Evolutionary conservation across 2,797 vertebrate species (phyloP).

Genomic region (Hemibagrus guttatus): DNA sequence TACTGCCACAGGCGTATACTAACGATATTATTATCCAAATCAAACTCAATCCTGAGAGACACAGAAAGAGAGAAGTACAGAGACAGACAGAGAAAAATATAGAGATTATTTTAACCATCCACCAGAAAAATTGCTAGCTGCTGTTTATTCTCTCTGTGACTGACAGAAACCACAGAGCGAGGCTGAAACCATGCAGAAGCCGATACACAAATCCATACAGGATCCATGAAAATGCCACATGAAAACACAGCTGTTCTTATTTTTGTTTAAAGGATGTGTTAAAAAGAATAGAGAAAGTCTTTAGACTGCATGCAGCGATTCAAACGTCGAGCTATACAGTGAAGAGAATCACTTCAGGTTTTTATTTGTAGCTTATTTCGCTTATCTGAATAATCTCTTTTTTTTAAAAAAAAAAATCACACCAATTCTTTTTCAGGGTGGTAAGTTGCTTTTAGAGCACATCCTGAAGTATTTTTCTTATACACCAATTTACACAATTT

Average conservation of each 20-base stretch:
- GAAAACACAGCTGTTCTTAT: background rate
- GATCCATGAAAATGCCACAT: background rate
- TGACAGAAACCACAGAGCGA: background rate
- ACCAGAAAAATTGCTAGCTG: background rate
- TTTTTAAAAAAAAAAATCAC: background rate
- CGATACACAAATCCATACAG: background rate
- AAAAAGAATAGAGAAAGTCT: background rate
- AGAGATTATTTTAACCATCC: background rate
- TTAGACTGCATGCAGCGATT: background rate
- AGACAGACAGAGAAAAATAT: background rate
- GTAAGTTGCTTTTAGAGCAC: background rate
- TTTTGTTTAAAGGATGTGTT: background rate
- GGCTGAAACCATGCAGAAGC: background rate
- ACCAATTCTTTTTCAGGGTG: background rate
- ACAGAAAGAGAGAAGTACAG: background rate
- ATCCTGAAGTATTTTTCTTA: background rate
- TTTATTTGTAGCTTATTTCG: background rate
- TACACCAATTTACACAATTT: background rate
- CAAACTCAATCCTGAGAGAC: background rate
- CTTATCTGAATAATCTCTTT: background rate
- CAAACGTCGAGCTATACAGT: too few relatives aligned
- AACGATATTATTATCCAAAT: slow-evolving; percentile 27
- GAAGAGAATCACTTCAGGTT: background rate
- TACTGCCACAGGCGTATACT: slow-evolving; percentile 21
- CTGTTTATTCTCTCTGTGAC: background rate